Conservation (phyloP, 2,888 invertebrate genomes). For the Steinernema hermaphroditum region DNA sequence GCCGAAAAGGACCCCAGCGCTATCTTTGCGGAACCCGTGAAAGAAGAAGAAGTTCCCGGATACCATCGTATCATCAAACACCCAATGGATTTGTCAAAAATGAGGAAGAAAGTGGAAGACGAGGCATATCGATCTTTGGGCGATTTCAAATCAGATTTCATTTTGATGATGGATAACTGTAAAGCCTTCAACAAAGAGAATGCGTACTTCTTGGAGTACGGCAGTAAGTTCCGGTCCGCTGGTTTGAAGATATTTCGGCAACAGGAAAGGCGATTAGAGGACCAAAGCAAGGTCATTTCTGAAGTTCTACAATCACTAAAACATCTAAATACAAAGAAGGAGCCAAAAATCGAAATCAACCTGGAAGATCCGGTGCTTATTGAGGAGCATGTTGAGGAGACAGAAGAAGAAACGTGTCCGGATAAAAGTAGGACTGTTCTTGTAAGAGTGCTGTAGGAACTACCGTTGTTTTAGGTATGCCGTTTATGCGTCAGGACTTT, state of each 20-base stretch:
- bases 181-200: conserved; percentile 81
- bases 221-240: conserved; percentile 35
- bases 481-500: not conserved
- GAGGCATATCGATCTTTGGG: conserved; percentile 76
- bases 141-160: conserved; percentile 84
- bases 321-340: no score
- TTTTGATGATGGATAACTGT: conserved; percentile 93
- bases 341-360: no score
- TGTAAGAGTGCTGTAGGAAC: not conserved
- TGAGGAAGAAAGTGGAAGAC: conserved; percentile 73
- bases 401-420: no score
- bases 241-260: conserved; percentile 9
- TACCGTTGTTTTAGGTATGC: not conserved
- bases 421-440: no score
- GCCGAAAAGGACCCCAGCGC: conserved; percentile 38
- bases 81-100: conserved; percentile 87
- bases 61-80: conserved; percentile 82
- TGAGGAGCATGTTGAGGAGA: no score
- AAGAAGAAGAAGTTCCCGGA: conserved; percentile 75
- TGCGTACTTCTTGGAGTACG: conserved; percentile 49
- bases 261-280: not conserved
- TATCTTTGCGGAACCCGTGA: conserved; percentile 55
- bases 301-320: no score
- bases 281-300: not conserved
- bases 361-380: no score